Percentiles rank a stretch among this genome's conserved stretches.
Evolutionary conservation across 2,797 vertebrate genomes (phyloP).

Genomic region (Rhynchonycteris naso): DNA sequence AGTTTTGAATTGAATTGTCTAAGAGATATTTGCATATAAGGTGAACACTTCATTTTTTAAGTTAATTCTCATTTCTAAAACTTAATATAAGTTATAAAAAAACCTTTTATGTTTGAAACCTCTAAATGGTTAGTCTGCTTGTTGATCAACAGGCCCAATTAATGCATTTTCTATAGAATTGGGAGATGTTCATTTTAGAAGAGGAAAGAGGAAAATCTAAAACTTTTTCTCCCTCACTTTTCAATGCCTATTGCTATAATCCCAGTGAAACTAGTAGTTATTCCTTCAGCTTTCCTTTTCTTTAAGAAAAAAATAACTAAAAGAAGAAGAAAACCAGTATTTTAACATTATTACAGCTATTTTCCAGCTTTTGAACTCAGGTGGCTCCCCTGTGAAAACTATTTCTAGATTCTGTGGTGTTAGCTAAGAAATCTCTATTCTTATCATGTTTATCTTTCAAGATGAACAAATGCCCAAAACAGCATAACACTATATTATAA

Average conservation of each 20-base stretch:
- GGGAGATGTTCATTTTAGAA: conserved; percentile 5
- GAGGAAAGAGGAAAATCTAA: neutral
- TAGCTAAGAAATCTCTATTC: conserved; percentile 63
- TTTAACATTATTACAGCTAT: conserved; percentile 56
- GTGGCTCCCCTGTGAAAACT: conserved; percentile 61
- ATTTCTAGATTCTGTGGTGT: conserved; percentile 65
- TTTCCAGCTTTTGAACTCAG: conserved; percentile 57
- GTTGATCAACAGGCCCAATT: conserved; percentile 37
- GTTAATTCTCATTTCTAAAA: conserved; percentile 50
- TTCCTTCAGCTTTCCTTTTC: neutral
- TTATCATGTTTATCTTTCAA: conserved; percentile 60
- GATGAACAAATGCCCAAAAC: conserved; percentile 58
- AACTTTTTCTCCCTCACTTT: neutral
- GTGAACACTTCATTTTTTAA: neutral
- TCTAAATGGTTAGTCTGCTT: conserved; percentile 26
- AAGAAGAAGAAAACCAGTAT: neutral
- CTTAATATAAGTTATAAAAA: neutral
- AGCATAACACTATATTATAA: conserved; percentile 57
- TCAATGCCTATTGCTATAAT: neutral
- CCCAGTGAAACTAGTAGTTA: neutral
- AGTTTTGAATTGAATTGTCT: neutral
- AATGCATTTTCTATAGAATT: neutral
- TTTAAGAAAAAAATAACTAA: neutral
- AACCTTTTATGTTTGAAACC: conserved; percentile 21
- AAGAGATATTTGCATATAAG: neutral